Conservation (phyloP, 1,140 invertebrate species). For the Eriocheir sinensis region DNA sequence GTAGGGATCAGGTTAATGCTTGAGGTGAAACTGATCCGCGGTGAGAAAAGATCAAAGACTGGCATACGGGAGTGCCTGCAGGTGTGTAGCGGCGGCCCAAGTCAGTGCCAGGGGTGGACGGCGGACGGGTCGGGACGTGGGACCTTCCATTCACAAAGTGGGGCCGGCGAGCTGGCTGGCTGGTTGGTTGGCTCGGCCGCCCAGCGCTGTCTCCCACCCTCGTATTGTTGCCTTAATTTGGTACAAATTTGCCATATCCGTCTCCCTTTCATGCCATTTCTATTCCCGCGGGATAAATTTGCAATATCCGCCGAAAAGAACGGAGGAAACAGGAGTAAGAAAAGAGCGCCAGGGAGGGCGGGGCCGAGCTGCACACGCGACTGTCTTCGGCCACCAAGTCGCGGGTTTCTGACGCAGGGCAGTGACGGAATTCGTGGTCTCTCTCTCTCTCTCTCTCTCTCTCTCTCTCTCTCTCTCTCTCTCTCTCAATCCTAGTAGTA, state of each 20-base stretch:
- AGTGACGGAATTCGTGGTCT: neutral
- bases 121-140: neutral
- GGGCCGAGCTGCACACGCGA: neutral
- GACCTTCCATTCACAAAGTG: slow-evolving; percentile 23
- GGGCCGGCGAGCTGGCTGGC: neutral
- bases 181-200: neutral
- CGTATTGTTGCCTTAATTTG: neutral
- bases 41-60: too few species aligned
- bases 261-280: slow-evolving; percentile 15
- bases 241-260: slow-evolving; percentile 6
- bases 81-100: neutral
- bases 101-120: neutral
- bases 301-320: neutral
- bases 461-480: too few species aligned
- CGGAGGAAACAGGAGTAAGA: neutral
- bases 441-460: neutral
- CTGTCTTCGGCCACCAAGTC: neutral
- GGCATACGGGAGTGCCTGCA: neutral
- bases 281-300: neutral
- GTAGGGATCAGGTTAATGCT: neutral
- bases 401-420: neutral
- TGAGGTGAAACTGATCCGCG: neutral
- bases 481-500: too few species aligned
- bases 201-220: neutral
- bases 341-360: neutral